Conservation (phyloP, 2,797 vertebrate species). For the Heliangelus exortis region DNA sequence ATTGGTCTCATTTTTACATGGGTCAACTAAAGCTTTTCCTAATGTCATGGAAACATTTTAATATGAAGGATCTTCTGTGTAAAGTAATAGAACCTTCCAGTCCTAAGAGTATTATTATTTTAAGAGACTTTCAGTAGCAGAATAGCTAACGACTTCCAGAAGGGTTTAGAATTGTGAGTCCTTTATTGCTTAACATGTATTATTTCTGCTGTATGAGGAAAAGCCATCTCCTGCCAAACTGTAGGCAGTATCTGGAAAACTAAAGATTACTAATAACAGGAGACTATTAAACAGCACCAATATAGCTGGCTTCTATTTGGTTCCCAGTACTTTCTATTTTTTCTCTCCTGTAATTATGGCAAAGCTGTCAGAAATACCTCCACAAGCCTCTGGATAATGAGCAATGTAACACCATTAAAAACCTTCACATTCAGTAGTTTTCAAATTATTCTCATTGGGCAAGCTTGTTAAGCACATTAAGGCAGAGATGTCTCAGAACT, state of each 20-base stretch:
- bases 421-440: not conserved
- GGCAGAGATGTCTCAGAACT: not conserved
- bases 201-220: not conserved
- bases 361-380: not conserved
- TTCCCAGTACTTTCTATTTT: not conserved
- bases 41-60: not conserved
- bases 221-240: not conserved
- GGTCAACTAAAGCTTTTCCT: not conserved
- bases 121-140: not conserved
- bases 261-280: not conserved
- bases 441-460: not conserved
- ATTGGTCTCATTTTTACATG: not conserved
- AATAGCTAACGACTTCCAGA: not conserved
- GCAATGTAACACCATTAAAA: not conserved
- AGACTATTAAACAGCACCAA: not conserved
- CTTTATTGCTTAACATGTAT: not conserved
- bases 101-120: not conserved
- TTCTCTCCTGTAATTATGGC: not conserved
- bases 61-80: not conserved
- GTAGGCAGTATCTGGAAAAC: not conserved
- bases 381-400: not conserved
- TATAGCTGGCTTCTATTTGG: not conserved
- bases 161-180: not conserved
- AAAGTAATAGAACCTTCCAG: not conserved
- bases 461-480: not conserved